Percentiles rank a stretch among this genome's conserved stretches.
phyloP scores from a whole-genome alignment of 2,113 vertebrate genomes.

The Penelope pileata region DNA sequence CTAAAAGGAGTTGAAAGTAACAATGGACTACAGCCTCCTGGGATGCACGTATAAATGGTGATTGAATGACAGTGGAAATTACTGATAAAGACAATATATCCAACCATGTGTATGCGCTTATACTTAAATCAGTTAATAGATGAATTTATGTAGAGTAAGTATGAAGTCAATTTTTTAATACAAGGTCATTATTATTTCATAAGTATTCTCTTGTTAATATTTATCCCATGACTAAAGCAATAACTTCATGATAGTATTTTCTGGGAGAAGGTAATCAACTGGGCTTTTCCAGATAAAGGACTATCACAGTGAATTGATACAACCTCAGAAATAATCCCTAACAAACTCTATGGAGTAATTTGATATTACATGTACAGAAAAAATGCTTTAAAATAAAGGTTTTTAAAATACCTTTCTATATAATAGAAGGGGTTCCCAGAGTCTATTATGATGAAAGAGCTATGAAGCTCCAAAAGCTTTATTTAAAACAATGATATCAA shows the following conservation, averaged over 20 bases:
- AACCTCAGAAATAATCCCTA: not conserved
- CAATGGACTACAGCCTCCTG: not conserved
- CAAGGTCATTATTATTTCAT: not conserved
- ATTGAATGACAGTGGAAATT: not conserved
- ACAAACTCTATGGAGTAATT: not conserved
- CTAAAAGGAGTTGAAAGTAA: not conserved
- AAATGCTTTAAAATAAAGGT: not conserved
- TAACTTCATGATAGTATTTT: not conserved
- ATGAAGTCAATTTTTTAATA: not conserved
- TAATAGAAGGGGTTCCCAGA: not conserved
- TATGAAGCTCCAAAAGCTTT: not conserved
- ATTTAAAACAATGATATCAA: not conserved
- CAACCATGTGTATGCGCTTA: not conserved
- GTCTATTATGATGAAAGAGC: not conserved
- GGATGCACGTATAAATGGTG: not conserved
- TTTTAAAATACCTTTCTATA: not conserved
- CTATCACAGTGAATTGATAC: not conserved
- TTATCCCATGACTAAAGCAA: not conserved
- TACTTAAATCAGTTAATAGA: not conserved
- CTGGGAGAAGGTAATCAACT: not conserved
- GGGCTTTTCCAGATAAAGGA: not conserved
- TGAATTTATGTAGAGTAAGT: not conserved
- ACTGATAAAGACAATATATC: not conserved
- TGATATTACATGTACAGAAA: not conserved
- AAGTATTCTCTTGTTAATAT: not conserved